Base-by-base conservation (phyloP, 2,888 invertebrate genomes). In the Tanypteryx hageni region DNA sequence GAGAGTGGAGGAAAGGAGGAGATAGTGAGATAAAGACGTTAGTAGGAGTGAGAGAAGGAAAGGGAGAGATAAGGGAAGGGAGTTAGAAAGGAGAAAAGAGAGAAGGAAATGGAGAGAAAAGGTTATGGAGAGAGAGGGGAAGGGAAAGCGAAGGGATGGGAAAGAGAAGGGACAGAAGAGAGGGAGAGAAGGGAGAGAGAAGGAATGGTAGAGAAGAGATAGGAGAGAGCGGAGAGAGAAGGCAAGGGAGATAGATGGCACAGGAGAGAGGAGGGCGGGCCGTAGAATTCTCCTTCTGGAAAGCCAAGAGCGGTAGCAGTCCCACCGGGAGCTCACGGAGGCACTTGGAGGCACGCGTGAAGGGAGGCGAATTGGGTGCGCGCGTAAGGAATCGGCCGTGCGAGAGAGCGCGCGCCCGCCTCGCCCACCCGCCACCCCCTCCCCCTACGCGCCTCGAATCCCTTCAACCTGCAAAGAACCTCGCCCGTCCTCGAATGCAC, bases 321-420 rank as follows among this genome's bases (percentile, higher is more conserved):
- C 76, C 76, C 76, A 76, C 3, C n/a, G 22, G 76, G 76, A 7
- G 76, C 5, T n/a, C 16, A 22, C 44, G 44, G 44, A 44, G 44
- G 44, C 44, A 5, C 76, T 64, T 16, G 0, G 64, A 64, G 64
- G 64, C 64, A 22, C 76, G n/a, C 76, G 44, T 44, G 4, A 22
- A 0, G 27, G 82, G 82, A 82, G 31, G 44, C 14, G 59, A n/a
- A 31, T 7, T 8, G n/a, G n/a, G 16, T 22, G 58, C 59, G 59
- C 31, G 86, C 86, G 59, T 86, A 86, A 86, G 59, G 85, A 61
- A 31, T 61, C 86, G 61, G 86, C 31, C 27, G 61, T 86, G 86
- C 86, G 86, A 61, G 61, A 86, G 61, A 61, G 27, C 11, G 61
- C 27, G 3, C 22, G n/a, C 27, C 81, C 81, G 18, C 11, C 18